These are phyloP conservation scores for Xenopus petersii DNA, from an alignment of 2,797 vertebrate genomes.

Conservation along the genomic window DNA sequence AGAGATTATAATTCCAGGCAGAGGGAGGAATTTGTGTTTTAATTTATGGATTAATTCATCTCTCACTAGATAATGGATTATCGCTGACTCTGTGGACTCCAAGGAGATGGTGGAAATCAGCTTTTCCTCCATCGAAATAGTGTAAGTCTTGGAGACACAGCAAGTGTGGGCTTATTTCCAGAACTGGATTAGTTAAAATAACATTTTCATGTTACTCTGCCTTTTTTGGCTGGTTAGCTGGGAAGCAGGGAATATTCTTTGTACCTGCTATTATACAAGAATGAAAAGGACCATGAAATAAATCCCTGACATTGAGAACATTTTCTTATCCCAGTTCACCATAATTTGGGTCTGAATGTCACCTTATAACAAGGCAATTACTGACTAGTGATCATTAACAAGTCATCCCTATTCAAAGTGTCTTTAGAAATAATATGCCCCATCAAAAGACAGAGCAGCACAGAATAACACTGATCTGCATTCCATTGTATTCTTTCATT, in stretches of 20 bases:
- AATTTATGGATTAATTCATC: slow-evolving; percentile 29
- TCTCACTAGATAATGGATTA: slow-evolving; percentile 30
- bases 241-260: slow-evolving; percentile 10
- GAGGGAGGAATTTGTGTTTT: slow-evolving; percentile 18
- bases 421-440: slow-evolving; percentile 37
- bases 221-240: slow-evolving; percentile 7
- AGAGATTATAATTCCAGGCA: slow-evolving; percentile 23
- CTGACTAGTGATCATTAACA: slow-evolving; percentile 39
- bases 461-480: slow-evolving; percentile 7
- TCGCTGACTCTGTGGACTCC: slow-evolving; percentile 10
- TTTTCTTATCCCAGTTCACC: slow-evolving; percentile 39
- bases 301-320: slow-evolving; percentile 32
- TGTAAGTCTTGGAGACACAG: slow-evolving; percentile 10
- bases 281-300: slow-evolving; percentile 5
- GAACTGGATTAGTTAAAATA: neutral
- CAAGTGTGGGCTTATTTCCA: neutral
- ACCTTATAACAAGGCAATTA: slow-evolving; percentile 41
- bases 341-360: slow-evolving; percentile 42
- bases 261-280: slow-evolving; percentile 24
- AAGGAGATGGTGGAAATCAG: slow-evolving; percentile 16
- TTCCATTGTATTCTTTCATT: slow-evolving; percentile 25
- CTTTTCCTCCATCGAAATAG: slow-evolving; percentile 12
- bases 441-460: slow-evolving; percentile 14
- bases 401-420: slow-evolving; percentile 28
- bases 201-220: neutral